phyloP scores from a whole-genome alignment of 1,140 invertebrate genomes.

The Pseudomyrmex sp. region DNA sequence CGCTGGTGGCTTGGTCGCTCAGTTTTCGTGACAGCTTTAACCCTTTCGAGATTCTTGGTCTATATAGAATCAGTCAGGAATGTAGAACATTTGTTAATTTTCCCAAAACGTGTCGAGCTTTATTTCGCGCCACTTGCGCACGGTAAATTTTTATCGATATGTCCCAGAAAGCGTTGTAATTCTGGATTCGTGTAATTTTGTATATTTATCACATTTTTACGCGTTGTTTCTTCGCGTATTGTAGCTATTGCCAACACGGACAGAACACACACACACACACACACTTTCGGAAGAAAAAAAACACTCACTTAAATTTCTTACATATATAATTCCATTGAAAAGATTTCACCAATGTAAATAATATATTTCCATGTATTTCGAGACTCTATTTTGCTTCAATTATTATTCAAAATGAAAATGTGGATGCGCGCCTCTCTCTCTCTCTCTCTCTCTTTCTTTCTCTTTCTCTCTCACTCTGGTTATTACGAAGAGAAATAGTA shows the following conservation, averaged over 20 bases:
- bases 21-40: constrained; percentile 42
- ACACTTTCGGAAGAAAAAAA: not conserved
- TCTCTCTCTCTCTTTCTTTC: not conserved
- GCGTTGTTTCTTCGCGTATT: not conserved
- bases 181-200: not conserved
- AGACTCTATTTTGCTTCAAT: constrained; percentile 21
- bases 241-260: not conserved
- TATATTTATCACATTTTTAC: not conserved
- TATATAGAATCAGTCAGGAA: not conserved
- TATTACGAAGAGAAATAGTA: not conserved
- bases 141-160: not conserved
- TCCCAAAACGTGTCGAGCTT: not conserved
- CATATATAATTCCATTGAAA: constrained; percentile 28
- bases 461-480: not conserved
- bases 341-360: not conserved
- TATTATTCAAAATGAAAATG: constrained; percentile 22
- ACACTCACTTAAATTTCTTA: no score
- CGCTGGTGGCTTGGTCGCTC: constrained; percentile 10
- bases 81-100: not conserved
- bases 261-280: no score
- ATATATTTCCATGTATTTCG: not conserved
- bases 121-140: not conserved
- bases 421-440: no score
- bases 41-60: constrained; percentile 23
- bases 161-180: not conserved